Conservation (phyloP, 2,113 vertebrate species). For the Lanius collurio region DNA sequence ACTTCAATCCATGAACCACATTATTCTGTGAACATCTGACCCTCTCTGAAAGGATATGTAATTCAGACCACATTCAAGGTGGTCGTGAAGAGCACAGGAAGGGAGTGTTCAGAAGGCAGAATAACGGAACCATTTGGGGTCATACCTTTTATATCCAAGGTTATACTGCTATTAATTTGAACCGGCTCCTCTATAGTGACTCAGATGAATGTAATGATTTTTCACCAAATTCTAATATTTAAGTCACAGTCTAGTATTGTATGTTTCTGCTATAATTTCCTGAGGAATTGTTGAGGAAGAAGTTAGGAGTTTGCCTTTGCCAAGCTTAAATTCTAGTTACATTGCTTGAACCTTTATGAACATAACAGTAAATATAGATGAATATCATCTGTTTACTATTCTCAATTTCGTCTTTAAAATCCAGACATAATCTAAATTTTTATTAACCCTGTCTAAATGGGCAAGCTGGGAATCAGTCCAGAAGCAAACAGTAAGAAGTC, state of each 20-base stretch:
- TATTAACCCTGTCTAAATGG: slow-evolving; percentile 67
- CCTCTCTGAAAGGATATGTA: not conserved
- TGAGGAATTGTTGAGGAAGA: slow-evolving; percentile 42
- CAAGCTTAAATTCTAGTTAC: slow-evolving; percentile 42
- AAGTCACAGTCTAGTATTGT: not conserved
- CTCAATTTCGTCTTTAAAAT: slow-evolving; percentile 66
- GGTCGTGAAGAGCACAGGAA: not conserved
- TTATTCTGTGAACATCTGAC: not conserved
- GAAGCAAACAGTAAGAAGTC: slow-evolving; percentile 39
- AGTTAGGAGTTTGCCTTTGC: not conserved
- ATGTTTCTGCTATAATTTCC: slow-evolving; percentile 54
- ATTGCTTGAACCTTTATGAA: slow-evolving; percentile 60
- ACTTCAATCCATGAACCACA: not conserved
- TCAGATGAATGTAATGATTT: slow-evolving; percentile 6
- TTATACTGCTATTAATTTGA: not conserved
- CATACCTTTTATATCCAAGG: not conserved
- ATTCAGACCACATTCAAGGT: not conserved
- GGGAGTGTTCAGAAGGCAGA: not conserved
- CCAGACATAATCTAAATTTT: slow-evolving; percentile 69
- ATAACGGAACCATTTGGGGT: not conserved
- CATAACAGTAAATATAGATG: slow-evolving; percentile 52
- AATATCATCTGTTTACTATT: slow-evolving; percentile 73
- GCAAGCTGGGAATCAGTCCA: slow-evolving; percentile 62
- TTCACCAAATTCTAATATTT: slow-evolving; percentile 16
- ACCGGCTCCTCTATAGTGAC: not conserved